Evolutionary conservation across 2,113 vertebrate species (phyloP), one percentile per base, ranked within the genome.

Genomic region (Tilapia sparmanii): DNA sequence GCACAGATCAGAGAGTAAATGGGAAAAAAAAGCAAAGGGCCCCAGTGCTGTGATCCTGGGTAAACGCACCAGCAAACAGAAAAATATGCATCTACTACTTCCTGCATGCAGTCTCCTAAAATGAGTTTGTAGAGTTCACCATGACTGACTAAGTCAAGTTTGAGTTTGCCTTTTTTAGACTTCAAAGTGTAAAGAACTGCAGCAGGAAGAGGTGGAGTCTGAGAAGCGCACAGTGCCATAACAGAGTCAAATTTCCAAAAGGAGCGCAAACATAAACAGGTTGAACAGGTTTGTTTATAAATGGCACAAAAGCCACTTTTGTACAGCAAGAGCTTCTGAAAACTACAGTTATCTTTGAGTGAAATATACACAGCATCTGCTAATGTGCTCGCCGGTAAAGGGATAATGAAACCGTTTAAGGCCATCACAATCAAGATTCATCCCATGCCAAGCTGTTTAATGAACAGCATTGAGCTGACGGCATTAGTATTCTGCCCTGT

Each of bases 401-500:
- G 71, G 82, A 90, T 86, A 92, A 86, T 85, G 63, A 92, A 85
- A 59, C 24, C 3, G 7, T 86, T 90, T 52, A 85, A 90, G 16
- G 84, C 82, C 73, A 83, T 86, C 55, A 68, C 63, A 89, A 82
- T 85, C 78, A 29, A 86, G 52, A 71, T 57, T 87, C 63, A 26
- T 68, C 29, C 61, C 40, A 63, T 66, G 80, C 84, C 61, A 86
- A 88, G 82, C 29, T 40, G 81, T 88, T 93, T 92, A 93, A 92
- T 86, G 85, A 85, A 79, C 86, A 90, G 84, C 89, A 84, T 81
- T 91, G 90, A 93, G 63, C 50, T 6, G 82, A 68, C 53, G 22
- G 84, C 84, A 93, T 95, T 94, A 94, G 92, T 93, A 95, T 96
- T 95, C 95, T 35, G 31, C 38, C 61, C 78, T 6, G 52, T 71